phyloP scores from a whole-genome alignment of 1,140 invertebrate genomes.

The Neodiprion pinetum region DNA sequence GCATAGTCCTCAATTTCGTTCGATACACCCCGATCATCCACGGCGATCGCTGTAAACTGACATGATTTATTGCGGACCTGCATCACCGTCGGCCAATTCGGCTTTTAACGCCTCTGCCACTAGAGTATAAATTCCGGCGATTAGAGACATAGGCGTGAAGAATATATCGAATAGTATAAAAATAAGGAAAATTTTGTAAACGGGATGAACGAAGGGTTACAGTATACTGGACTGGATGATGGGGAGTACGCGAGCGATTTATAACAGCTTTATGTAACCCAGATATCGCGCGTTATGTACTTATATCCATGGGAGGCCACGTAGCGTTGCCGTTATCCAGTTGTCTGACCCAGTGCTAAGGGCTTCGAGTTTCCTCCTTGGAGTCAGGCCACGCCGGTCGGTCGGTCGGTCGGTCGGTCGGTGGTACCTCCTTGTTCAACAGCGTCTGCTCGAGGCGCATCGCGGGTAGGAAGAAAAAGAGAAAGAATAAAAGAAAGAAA shows the following conservation, averaged over 20 bases:
- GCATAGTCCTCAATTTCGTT: too few relatives aligned
- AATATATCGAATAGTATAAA: too few relatives aligned
- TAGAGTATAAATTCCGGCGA: too few relatives aligned
- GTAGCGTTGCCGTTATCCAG: slow-evolving; percentile 49
- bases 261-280: slow-evolving; percentile 54
- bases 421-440: not conserved
- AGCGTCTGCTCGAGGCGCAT: not conserved
- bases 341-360: slow-evolving; percentile 56
- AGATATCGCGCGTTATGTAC: slow-evolving; percentile 40
- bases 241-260: slow-evolving; percentile 11
- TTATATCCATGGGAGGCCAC: slow-evolving; percentile 14
- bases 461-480: not conserved
- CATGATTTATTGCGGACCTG: too few relatives aligned
- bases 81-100: too few relatives aligned
- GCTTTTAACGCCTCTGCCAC: too few relatives aligned
- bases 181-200: too few relatives aligned
- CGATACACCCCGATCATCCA: too few relatives aligned
- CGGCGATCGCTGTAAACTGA: too few relatives aligned
- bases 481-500: not conserved
- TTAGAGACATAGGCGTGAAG: too few relatives aligned
- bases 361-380: slow-evolving; percentile 30
- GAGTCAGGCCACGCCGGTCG: slow-evolving; percentile 24
- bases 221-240: not conserved
- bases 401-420: not conserved
- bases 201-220: not conserved